Conservation (phyloP, 2,888 invertebrate species). For the Drosophila incognita region DNA sequence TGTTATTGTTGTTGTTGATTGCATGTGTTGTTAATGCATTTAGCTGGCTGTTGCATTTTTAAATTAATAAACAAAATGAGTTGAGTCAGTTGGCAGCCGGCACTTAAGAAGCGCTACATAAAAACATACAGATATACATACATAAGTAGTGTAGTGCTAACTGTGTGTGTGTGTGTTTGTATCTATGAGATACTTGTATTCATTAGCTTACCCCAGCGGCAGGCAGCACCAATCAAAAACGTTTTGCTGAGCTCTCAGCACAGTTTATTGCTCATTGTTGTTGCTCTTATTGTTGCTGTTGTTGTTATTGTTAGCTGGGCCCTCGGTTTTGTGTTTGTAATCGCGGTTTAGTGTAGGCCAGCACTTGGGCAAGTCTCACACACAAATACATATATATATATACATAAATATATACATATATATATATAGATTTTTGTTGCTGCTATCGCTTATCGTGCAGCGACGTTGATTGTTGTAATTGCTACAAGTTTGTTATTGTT, state of each 20-base stretch:
- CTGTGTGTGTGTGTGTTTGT: conserved; percentile 19
- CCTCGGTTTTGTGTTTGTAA: conserved; percentile 53
- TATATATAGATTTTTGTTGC: conserved; percentile 28
- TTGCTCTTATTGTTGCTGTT: conserved; percentile 14
- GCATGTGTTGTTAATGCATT: conserved; percentile 61
- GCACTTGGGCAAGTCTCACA: conserved; percentile 40
- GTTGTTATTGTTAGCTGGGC: conserved; percentile 34
- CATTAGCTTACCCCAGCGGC: conserved; percentile 58
- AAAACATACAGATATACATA: conserved; percentile 2
- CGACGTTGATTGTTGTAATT: conserved; percentile 70
- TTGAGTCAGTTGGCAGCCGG: conserved; percentile 34
- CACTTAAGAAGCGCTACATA: conserved; percentile 40
- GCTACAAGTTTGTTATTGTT: conserved; percentile 45
- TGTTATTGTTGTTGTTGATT: conserved; percentile 13
- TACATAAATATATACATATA: conserved; percentile 7
- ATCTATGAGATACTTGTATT: conserved; percentile 66
- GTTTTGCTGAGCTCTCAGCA: conserved; percentile 44
- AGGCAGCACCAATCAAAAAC: conserved; percentile 61
- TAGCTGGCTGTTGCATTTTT: conserved; percentile 51
- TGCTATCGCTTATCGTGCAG: conserved; percentile 58
- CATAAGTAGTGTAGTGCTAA: background rate
- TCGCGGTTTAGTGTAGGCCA: conserved; percentile 70
- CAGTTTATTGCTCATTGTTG: conserved; percentile 53
- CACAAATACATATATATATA: background rate
- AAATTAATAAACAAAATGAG: conserved; percentile 61